Evolutionary conservation across 2,888 invertebrate species (phyloP), one percentile per base, ranked within the genome.

Genomic region (Podabrus alpinus): DNA sequence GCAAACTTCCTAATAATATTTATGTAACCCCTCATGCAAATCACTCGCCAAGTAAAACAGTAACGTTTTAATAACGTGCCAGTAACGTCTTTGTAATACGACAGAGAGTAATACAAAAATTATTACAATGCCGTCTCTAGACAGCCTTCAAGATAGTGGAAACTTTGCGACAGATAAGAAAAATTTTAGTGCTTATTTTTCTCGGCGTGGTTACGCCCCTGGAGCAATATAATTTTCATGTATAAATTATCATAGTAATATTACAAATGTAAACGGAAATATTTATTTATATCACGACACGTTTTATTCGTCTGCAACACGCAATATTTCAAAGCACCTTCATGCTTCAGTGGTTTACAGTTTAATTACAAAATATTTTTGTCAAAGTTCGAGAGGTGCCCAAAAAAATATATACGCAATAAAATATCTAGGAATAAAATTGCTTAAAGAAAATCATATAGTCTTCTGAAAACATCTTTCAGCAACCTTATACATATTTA

Each of bases 231-330:
- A 19, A 45, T 45, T 71, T 15, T 61, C 66, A 69, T 66, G 64
- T 71, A 64, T 71, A 29, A 66, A 71, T 71, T 71, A 64, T 45
- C 45, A 45, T 45, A 25, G 71, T 59, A 71, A 64, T 71, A 64
- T 61, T 62, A 71, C 71, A 64, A 71, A 71, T 71, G 45, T 69
- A 69, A 61, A 59, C 69, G 60, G 69, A 69, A 69, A 69, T 69
- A 69, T 69, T 45, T 45, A 45, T 45, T 45, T 45, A 45, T 45
- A 45, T 69, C 25, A 24, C 61, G 25, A 24, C 61, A 69, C 61
- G 61, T 69, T 61, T 61, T 61, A 61, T 61, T 61, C 60, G 24
- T 25, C 13, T 25, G 16, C 61, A 61, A 10, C 68, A 68, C 59
- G 68, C 68, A 25, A 68, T 59, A 25, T 25, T 59, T 17, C 5